A percentile compares a stretch with the other conserved stretches of the same genome.
Conservation (phyloP, 1,140 invertebrate species). For the Drosophila bocki region DNA sequence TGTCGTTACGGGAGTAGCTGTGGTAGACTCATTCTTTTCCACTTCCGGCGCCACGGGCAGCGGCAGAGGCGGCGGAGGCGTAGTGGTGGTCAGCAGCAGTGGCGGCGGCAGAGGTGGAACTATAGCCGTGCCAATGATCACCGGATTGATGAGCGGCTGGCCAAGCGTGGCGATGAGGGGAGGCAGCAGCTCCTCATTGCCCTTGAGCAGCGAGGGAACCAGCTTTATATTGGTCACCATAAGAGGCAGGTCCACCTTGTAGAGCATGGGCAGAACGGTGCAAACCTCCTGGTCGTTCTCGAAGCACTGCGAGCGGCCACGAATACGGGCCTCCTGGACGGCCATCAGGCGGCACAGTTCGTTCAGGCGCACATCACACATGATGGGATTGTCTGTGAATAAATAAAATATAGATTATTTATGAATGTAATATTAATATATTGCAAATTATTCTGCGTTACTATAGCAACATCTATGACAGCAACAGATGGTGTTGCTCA, state of each 20-base stretch:
- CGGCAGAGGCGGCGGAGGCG: slow-evolving; percentile 13
- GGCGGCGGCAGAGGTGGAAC: slow-evolving; percentile 21
- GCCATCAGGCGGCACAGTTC: slow-evolving; percentile 89
- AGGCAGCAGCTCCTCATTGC: slow-evolving; percentile 83
- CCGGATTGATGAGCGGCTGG: slow-evolving; percentile 85
- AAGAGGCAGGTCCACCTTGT: slow-evolving; percentile 72
- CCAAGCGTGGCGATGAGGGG: slow-evolving; percentile 85
- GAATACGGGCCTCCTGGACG: slow-evolving; percentile 89
- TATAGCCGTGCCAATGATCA: slow-evolving; percentile 79
- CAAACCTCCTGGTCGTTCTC: slow-evolving; percentile 86
- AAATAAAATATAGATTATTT: not conserved
- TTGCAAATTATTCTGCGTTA: not conserved
- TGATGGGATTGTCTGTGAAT: slow-evolving; percentile 90
- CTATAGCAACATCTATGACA: not conserved
- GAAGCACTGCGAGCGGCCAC: slow-evolving; percentile 87
- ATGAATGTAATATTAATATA: not conserved
- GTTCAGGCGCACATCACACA: slow-evolving; percentile 89
- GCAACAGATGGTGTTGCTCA: not conserved
- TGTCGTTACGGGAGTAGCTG: slow-evolving; percentile 10
- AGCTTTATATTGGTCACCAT: slow-evolving; percentile 63
- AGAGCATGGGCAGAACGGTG: slow-evolving; percentile 85
- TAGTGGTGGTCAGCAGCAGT: slow-evolving; percentile 30
- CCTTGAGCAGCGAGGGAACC: slow-evolving; percentile 69
- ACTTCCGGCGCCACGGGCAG: slow-evolving; percentile 21
- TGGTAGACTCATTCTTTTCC: slow-evolving; percentile 29